Evolutionary conservation across 2,113 vertebrate genomes (phyloP).

Genomic region (Rhabdomys dilectus): DNA sequence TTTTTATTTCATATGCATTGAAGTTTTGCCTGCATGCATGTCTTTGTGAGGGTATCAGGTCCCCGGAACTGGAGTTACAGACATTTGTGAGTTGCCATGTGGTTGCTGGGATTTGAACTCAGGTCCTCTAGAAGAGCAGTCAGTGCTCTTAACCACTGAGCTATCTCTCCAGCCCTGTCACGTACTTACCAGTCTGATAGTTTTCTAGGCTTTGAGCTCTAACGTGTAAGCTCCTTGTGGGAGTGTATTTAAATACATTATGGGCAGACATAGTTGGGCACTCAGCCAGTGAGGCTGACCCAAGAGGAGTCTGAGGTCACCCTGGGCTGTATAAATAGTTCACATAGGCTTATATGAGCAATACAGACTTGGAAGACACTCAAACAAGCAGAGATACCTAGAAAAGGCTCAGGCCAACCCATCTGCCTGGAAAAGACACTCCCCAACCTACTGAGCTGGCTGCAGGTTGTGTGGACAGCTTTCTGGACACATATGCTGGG

Average conservation of each 20-base stretch:
- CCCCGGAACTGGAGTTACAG: background rate
- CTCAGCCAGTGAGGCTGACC: background rate
- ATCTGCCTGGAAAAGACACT: background rate
- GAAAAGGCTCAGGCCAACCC: background rate
- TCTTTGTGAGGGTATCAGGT: background rate
- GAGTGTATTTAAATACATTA: background rate
- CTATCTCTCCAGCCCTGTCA: background rate
- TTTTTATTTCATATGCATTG: background rate
- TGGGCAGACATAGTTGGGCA: background rate
- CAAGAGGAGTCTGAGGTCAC: background rate
- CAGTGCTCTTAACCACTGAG: background rate
- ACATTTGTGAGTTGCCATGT: too few species aligned
- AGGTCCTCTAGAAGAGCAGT: too few species aligned
- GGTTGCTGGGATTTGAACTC: too few species aligned
- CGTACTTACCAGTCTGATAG: background rate
- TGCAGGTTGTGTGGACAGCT: background rate
- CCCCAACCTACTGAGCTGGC: background rate
- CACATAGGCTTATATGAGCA: background rate
- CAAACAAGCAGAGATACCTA: background rate
- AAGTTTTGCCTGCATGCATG: background rate
- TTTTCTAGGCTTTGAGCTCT: background rate
- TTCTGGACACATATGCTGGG: background rate
- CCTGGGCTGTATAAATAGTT: background rate
- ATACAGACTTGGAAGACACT: background rate
- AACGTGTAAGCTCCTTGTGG: background rate